phyloP scores from a whole-genome alignment of 2,113 vertebrate genomes.

The Leucopsar rothschildi region DNA sequence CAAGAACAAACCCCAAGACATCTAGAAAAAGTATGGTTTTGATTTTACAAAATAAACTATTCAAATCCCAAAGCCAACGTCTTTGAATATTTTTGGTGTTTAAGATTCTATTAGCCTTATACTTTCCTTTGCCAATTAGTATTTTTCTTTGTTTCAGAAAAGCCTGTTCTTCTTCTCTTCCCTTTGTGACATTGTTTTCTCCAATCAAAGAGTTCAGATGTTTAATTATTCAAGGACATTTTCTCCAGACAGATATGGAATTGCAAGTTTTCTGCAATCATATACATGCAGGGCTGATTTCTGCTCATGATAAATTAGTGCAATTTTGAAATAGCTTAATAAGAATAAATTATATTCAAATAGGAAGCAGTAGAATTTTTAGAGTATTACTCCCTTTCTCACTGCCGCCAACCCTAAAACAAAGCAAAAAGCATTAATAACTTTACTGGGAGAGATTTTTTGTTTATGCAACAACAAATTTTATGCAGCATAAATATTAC shows the following conservation, averaged over 20 bases:
- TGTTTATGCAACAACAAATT: background rate
- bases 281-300: background rate
- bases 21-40: background rate
- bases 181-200: background rate
- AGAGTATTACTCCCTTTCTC: background rate
- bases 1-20: background rate
- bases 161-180: background rate
- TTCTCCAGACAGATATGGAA: background rate
- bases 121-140: background rate
- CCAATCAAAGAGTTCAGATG: background rate
- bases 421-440: background rate
- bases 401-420: background rate
- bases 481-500: background rate
- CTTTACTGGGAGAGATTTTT: background rate
- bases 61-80: background rate
- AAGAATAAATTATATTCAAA: background rate
- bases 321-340: slow-evolving; percentile 2
- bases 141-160: background rate
- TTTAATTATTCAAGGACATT: slow-evolving; percentile 24
- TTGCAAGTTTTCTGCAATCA: background rate
- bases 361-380: background rate
- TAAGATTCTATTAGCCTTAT: background rate
- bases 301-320: background rate
- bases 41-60: background rate
- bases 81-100: background rate